A percentile compares a stretch with the other conserved stretches of the same genome.
These are phyloP conservation scores for Callorhinus ursinus DNA, from an alignment of 2,113 vertebrate genomes.

Conservation along the genomic window DNA sequence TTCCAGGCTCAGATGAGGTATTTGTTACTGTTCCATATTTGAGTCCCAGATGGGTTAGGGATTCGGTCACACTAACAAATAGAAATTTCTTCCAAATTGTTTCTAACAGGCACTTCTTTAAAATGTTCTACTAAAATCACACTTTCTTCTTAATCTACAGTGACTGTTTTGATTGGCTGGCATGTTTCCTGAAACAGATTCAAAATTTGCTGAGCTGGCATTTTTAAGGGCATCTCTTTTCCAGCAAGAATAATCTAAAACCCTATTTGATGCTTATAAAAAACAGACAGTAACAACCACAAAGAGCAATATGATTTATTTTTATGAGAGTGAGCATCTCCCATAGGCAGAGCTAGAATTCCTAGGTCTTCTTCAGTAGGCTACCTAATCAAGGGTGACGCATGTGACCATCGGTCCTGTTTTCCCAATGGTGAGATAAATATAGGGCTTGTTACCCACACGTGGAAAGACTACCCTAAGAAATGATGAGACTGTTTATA, in stretches of 20 bases:
- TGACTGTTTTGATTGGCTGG: not conserved
- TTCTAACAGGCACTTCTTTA: not conserved
- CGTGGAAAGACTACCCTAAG: not conserved
- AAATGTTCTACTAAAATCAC: not conserved
- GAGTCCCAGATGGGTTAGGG: conserved; percentile 3
- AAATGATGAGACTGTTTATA: not conserved
- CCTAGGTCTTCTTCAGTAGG: not conserved
- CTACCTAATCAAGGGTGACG: not conserved
- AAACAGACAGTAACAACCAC: conserved; percentile 4
- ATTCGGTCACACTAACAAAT: not conserved
- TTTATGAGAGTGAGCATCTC: not conserved
- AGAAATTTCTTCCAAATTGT: conserved; percentile 7
- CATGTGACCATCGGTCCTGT: not conserved
- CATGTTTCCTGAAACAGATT: not conserved
- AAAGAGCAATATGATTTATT: not conserved
- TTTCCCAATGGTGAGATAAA: not conserved
- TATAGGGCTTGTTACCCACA: not conserved
- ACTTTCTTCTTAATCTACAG: not conserved
- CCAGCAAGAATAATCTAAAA: conserved; percentile 18
- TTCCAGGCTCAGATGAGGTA: not conserved
- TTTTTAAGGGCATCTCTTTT: not conserved
- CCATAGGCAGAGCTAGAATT: not conserved
- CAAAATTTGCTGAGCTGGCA: not conserved
- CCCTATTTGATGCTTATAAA: not conserved
- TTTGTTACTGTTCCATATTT: not conserved